phyloP scores from a whole-genome alignment of 1,140 invertebrate species.

The Xylocopa sonorina region DNA sequence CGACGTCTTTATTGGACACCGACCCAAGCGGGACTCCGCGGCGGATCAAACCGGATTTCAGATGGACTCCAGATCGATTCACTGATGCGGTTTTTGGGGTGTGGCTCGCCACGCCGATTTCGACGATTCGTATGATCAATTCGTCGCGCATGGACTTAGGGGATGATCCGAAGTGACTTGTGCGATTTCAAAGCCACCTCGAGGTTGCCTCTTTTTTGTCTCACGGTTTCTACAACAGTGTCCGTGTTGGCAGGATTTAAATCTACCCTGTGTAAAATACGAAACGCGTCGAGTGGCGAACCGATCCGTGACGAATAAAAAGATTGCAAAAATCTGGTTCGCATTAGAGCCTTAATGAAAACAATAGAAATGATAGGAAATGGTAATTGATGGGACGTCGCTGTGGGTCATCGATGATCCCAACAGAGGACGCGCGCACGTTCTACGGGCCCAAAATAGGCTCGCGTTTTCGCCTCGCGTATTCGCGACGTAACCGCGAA shows the following conservation, averaged over 20 bases:
- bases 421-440: too few species aligned
- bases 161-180: neutral
- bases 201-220: neutral
- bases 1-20: slow-evolving; percentile 22
- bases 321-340: too few species aligned
- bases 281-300: too few species aligned
- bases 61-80: slow-evolving; percentile 16
- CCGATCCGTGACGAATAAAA: too few species aligned
- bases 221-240: too few species aligned
- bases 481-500: slow-evolving; percentile 2
- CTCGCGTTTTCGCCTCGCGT: neutral
- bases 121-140: neutral
- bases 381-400: too few species aligned
- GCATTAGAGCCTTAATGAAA: too few species aligned
- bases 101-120: neutral
- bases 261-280: too few species aligned
- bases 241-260: too few species aligned
- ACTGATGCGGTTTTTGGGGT: neutral
- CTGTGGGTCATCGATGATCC: neutral
- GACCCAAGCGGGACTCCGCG: neutral
- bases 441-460: neutral
- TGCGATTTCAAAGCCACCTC: neutral
- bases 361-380: too few species aligned
- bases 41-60: slow-evolving; percentile 2
- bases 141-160: fast-evolving